Evolutionary conservation across 2,888 invertebrate species (phyloP).

Genomic region (Quadriops clusia): DNA sequence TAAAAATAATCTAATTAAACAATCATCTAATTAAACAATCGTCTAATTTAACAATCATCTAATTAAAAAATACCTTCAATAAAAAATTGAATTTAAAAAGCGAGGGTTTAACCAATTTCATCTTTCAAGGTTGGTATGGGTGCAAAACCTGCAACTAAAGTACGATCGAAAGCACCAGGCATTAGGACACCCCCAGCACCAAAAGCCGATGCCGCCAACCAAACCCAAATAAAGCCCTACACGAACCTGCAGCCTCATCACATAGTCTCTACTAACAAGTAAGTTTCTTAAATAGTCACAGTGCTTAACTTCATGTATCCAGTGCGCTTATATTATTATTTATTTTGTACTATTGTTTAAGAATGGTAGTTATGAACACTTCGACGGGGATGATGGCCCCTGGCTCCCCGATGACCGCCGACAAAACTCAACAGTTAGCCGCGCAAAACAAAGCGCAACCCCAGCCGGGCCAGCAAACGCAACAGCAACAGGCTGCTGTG

Average conservation of each 20-base stretch:
- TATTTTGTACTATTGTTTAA: slow-evolving; percentile 20
- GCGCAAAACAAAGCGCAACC: slow-evolving; percentile 38
- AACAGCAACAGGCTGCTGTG: slow-evolving; percentile 32
- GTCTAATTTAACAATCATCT: slow-evolving; percentile 1
- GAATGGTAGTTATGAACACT: slow-evolving; percentile 47
- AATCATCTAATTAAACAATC: not conserved
- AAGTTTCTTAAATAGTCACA: slow-evolving; percentile 16
- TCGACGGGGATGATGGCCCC: slow-evolving; percentile 45
- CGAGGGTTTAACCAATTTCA: too few species aligned
- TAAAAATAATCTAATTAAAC: not conserved
- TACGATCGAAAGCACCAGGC: slow-evolving; percentile 56
- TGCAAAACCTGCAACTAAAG: slow-evolving; percentile 47
- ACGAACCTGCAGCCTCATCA: slow-evolving; percentile 37
- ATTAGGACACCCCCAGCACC: slow-evolving; percentile 59
- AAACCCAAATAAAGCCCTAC: slow-evolving; percentile 49
- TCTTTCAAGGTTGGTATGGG: slow-evolving; percentile 28
- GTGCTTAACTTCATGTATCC: slow-evolving; percentile 9
- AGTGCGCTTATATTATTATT: not conserved
- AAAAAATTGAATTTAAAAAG: too few species aligned
- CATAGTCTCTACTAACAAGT: slow-evolving; percentile 39
- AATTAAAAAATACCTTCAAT: too few species aligned
- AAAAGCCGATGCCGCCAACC: slow-evolving; percentile 63
- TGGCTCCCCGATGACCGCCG: slow-evolving; percentile 43
- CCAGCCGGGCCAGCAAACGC: slow-evolving; percentile 42
- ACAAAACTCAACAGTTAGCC: slow-evolving; percentile 43